phyloP scores from a whole-genome alignment of 1,140 invertebrate genomes.

The Tetranychus cinnabarinus region DNA sequence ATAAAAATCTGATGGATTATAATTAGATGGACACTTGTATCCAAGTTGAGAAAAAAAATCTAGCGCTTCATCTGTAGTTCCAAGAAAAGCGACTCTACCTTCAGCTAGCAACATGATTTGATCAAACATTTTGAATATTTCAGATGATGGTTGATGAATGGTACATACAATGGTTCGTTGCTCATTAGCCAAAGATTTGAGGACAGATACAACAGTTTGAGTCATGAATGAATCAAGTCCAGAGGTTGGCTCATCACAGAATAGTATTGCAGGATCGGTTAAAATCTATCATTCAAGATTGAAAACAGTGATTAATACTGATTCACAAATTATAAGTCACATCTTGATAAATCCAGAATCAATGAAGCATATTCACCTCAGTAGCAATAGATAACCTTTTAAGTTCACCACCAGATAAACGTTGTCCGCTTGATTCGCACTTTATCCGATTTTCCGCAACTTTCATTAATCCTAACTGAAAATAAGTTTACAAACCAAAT shows the following conservation, averaged over 20 bases:
- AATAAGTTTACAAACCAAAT: background rate
- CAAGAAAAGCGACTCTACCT: constrained; percentile 55
- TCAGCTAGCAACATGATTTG: constrained; percentile 45
- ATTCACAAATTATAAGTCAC: background rate
- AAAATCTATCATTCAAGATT: constrained; percentile 33
- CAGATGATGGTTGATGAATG: constrained; percentile 63
- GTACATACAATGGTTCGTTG: constrained; percentile 54
- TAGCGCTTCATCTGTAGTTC: constrained; percentile 43
- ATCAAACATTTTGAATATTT: constrained; percentile 67
- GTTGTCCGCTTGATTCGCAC: constrained; percentile 37
- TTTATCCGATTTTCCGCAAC: constrained; percentile 44
- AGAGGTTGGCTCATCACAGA: constrained; percentile 63
- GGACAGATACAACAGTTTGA: constrained; percentile 39
- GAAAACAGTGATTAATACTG: background rate
- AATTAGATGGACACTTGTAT: constrained; percentile 23
- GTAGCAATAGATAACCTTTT: constrained; percentile 64
- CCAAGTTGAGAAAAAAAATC: constrained; percentile 48
- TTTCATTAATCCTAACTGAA: constrained; percentile 47
- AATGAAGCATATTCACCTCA: constrained; percentile 29
- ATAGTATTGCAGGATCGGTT: constrained; percentile 57
- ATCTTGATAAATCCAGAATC: background rate
- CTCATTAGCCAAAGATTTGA: constrained; percentile 45
- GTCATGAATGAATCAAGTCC: constrained; percentile 61
- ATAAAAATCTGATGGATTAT: constrained; percentile 22
- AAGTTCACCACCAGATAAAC: constrained; percentile 61